Percentiles rank a stretch among this genome's conserved stretches.
Conservation (phyloP, 2,113 vertebrate species). For the Hoplias malabaricus region DNA sequence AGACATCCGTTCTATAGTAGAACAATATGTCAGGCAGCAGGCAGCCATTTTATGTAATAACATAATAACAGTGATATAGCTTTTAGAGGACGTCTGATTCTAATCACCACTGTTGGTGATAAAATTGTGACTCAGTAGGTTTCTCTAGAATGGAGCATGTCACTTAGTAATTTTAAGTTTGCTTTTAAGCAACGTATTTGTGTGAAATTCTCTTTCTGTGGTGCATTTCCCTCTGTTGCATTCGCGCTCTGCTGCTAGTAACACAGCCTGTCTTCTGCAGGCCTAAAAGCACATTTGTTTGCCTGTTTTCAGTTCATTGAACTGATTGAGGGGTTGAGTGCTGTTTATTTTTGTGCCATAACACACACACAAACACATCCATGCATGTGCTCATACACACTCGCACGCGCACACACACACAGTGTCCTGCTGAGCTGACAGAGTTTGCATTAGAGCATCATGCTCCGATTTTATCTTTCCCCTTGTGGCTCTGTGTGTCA, state of each 20-base stretch:
- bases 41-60: too few relatives aligned
- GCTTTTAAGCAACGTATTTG: too few relatives aligned
- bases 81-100: too few relatives aligned
- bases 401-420: not conserved
- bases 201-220: too few relatives aligned
- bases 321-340: not conserved
- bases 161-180: too few relatives aligned
- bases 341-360: constrained; percentile 8
- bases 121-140: too few relatives aligned
- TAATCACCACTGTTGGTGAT: too few relatives aligned
- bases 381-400: not conserved
- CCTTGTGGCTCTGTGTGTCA: not conserved
- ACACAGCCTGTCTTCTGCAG: not conserved
- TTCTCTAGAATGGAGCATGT: too few relatives aligned
- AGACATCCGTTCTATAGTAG: too few relatives aligned
- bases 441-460: not conserved
- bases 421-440: not conserved
- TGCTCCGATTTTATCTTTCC: not conserved
- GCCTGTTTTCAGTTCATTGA: not conserved
- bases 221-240: not conserved
- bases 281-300: not conserved
- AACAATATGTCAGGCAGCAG: too few relatives aligned
- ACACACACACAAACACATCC: not conserved
- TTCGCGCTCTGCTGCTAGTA: not conserved
- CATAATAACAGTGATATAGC: too few relatives aligned